phyloP scores from a whole-genome alignment of 1,140 invertebrate genomes.

The Rhopalosiphum padi region DNA sequence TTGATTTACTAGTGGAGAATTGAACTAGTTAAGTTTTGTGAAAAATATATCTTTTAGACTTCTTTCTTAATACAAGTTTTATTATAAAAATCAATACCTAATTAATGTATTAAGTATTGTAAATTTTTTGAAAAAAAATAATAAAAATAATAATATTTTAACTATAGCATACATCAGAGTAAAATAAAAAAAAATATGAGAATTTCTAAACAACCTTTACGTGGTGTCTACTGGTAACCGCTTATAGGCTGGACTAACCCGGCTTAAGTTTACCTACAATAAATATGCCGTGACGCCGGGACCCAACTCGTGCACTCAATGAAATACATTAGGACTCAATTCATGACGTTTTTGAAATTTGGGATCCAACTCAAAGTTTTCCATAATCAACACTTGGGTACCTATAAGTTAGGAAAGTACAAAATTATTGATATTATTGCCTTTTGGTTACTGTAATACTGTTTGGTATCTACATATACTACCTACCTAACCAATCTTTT shows the following conservation, averaged over 20 bases:
- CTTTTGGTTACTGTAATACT: not conserved
- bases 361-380: not conserved
- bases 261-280: too few species aligned
- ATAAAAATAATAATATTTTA: too few species aligned
- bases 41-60: too few species aligned
- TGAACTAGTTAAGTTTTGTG: too few species aligned
- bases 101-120: too few species aligned
- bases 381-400: not conserved
- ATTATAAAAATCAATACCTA: too few species aligned
- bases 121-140: too few species aligned
- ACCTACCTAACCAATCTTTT: not conserved
- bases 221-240: not conserved
- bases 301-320: conserved; percentile 13
- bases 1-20: too few species aligned
- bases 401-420: not conserved
- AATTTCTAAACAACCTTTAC: not conserved
- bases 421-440: not conserved
- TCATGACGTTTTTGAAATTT: not conserved
- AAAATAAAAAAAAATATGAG: not conserved
- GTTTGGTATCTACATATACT: too few species aligned
- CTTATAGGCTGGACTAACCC: not conserved
- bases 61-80: too few species aligned
- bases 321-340: not conserved
- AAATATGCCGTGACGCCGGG: too few species aligned
- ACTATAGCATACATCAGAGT: too few species aligned